Conservation (phyloP, 1,140 invertebrate genomes). For the Scaptomyza graminum region DNA sequence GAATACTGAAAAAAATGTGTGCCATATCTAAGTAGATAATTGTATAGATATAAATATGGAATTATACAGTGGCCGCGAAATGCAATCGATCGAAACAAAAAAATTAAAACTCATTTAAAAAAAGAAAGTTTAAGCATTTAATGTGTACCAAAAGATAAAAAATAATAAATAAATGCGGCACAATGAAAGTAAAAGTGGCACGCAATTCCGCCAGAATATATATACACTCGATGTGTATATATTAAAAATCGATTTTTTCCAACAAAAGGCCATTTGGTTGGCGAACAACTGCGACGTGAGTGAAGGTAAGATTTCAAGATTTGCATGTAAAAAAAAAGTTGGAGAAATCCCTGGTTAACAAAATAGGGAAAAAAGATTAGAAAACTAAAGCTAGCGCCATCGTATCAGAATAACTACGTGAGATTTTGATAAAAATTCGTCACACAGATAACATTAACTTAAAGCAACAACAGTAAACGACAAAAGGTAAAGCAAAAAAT, state of each 20-base stretch:
- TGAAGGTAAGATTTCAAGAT: slow-evolving; percentile 59
- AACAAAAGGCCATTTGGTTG: slow-evolving; percentile 23
- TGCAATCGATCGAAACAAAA: slow-evolving; percentile 8
- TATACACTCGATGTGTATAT: not conserved
- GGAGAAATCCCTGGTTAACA: slow-evolving; percentile 17
- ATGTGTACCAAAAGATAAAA: slow-evolving; percentile 5
- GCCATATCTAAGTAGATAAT: not conserved
- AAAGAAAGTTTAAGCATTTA: slow-evolving; percentile 45
- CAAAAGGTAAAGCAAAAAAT: slow-evolving; percentile 26
- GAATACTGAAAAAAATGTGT: slow-evolving; percentile 9
- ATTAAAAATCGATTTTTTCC: slow-evolving; percentile 70
- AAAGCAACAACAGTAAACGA: slow-evolving; percentile 38
- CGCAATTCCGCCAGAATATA: slow-evolving; percentile 42
- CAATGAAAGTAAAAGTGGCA: slow-evolving; percentile 72
- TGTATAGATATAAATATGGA: slow-evolving; percentile 23
- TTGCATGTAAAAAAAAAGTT: slow-evolving; percentile 50
- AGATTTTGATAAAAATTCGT: slow-evolving; percentile 67
- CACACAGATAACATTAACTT: slow-evolving; percentile 47
- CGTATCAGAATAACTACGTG: slow-evolving; percentile 60
- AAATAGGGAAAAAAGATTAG: not conserved
- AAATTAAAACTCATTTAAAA: slow-evolving; percentile 1
- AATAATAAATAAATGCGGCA: slow-evolving; percentile 34
- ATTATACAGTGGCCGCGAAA: not conserved
- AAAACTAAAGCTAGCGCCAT: slow-evolving; percentile 41
- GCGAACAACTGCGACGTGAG: slow-evolving; percentile 55